Conservation (phyloP, 2,888 invertebrate species). For the Apotomis betuletana region DNA sequence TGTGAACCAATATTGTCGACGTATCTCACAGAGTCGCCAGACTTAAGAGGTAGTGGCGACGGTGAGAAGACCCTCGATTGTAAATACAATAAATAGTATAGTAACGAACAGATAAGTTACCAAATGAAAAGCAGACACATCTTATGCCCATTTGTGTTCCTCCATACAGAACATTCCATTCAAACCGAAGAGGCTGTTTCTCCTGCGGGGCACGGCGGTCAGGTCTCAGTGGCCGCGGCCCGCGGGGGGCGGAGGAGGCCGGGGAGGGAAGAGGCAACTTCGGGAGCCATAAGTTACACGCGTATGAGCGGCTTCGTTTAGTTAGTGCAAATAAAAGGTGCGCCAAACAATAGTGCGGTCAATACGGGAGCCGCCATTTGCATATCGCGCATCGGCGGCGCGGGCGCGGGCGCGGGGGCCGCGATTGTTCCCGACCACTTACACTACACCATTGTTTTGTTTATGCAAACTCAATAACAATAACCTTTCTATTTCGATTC, state of each 20-base stretch:
- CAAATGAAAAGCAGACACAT: no score
- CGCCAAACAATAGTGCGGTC: conserved; percentile 69
- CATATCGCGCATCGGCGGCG: conserved; percentile 70
- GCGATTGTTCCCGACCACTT: conserved; percentile 42
- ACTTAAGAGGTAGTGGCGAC: no score
- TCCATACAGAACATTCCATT: no score
- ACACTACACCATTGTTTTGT: conserved; percentile 42
- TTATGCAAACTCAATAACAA: conserved; percentile 42
- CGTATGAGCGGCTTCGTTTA: conserved; percentile 54
- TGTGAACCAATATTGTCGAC: no score
- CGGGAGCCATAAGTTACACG: conserved; percentile 69
- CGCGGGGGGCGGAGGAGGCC: background rate
- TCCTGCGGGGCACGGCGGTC: conserved; percentile 3
- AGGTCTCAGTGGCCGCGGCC: conserved; percentile 35
- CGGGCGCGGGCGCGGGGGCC: background rate
- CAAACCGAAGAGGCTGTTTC: conserved; percentile 3
- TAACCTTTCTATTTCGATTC: conserved; percentile 42
- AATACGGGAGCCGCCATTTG: conserved; percentile 74
- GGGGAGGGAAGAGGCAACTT: background rate
- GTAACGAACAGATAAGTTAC: no score
- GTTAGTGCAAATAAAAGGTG: conserved; percentile 50
- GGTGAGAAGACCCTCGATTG: no score
- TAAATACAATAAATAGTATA: no score
- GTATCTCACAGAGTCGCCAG: no score
- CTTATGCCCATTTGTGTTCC: no score